These are phyloP conservation scores for Philypnodon macrostomus DNA, from an alignment of 2,797 vertebrate genomes.

Conservation along the genomic window DNA sequence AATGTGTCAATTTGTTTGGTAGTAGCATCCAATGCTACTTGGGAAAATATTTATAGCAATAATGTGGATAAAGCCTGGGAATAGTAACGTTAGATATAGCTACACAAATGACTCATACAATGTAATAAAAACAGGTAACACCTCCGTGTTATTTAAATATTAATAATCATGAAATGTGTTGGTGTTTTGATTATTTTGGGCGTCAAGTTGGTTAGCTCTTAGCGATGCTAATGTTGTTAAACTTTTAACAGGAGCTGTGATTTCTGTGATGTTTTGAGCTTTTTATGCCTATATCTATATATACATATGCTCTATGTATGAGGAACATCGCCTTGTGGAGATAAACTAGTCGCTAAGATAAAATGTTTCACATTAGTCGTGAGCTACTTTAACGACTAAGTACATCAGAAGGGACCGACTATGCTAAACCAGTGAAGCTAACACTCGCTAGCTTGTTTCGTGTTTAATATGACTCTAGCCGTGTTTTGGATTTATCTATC, in stretches of 20 bases:
- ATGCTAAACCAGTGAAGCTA: constrained; percentile 38
- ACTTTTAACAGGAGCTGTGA: constrained; percentile 29
- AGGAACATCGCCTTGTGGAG: too few relatives aligned
- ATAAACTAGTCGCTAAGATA: too few relatives aligned
- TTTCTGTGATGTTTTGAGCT: not conserved
- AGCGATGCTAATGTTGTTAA: constrained; percentile 36
- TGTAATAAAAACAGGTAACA: too few relatives aligned
- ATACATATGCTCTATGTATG: too few relatives aligned
- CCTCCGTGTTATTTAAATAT: not conserved
- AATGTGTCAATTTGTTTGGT: too few relatives aligned
- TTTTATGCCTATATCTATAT: not conserved
- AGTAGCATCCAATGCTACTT: too few relatives aligned
- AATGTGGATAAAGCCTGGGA: too few relatives aligned
- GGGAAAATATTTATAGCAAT: too few relatives aligned
- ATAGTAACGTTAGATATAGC: too few relatives aligned
- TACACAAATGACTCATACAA: too few relatives aligned
- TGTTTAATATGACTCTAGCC: not conserved
- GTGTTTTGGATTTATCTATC: not conserved
- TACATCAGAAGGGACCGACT: constrained; percentile 14
- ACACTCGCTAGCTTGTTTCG: constrained; percentile 39
- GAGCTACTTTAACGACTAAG: constrained; percentile 12
- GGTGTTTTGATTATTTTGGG: constrained; percentile 22
- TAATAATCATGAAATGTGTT: too few relatives aligned
- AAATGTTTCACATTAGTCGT: not conserved
- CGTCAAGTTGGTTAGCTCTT: constrained; percentile 39